A percentile compares a stretch with the other conserved stretches of the same genome.
phyloP scores from a whole-genome alignment of 2,888 invertebrate genomes.

The Andricus quercusramuli region DNA sequence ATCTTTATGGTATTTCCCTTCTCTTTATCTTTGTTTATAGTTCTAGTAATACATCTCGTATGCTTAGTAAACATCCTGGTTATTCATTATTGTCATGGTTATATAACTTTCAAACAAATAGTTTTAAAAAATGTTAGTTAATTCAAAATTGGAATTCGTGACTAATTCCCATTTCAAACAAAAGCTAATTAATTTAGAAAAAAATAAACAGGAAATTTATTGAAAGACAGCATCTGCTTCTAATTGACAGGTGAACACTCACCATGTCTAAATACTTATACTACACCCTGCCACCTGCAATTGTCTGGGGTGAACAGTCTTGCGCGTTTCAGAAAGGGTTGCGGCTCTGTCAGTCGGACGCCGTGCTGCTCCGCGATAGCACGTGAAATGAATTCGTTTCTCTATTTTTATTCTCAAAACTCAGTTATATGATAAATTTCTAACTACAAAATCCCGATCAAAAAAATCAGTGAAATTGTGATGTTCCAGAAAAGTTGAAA shows the following conservation, averaged over 20 bases:
- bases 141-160: too few relatives aligned
- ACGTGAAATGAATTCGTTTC: constrained; percentile 46
- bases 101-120: neutral
- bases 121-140: neutral
- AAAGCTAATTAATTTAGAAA: neutral
- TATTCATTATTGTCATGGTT: neutral
- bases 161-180: too few relatives aligned
- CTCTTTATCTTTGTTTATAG: too few relatives aligned
- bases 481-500: neutral
- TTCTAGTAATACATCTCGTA: too few relatives aligned
- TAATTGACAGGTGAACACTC: constrained; percentile 3
- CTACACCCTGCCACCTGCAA: constrained; percentile 5
- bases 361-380: constrained; percentile 54
- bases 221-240: neutral
- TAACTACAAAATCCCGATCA: neutral
- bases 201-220: neutral
- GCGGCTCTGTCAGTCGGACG: constrained; percentile 53
- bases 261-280: neutral
- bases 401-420: constrained; percentile 41
- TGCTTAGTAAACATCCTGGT: neutral
- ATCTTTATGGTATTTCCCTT: too few relatives aligned
- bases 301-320: constrained; percentile 50
- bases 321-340: constrained; percentile 54
- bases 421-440: constrained; percentile 44
- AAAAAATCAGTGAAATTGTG: neutral